Base-by-base conservation (phyloP, 2,888 invertebrate genomes). In the Petrolisthes cinctipes region DNA sequence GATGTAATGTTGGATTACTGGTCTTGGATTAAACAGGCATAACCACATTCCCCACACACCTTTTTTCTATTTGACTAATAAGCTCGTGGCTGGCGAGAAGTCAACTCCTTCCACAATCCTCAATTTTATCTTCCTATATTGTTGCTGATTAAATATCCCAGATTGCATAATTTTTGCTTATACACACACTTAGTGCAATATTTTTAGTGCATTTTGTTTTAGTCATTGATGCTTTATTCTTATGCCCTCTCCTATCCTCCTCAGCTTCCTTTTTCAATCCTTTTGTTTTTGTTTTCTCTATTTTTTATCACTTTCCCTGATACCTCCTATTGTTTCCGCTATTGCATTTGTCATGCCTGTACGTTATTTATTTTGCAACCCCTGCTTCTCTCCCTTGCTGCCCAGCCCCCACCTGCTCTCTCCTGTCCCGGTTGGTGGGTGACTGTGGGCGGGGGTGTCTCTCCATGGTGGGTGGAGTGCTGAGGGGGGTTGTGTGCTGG, bases 381-480 rank as follows among this genome's bases (percentile, higher is more conserved):
- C 73, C 66, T 75, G 71, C 75, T 78, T 54, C 57, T 79, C 11
- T 68, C 79, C 68, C 68, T 78, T 79, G 79, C 79, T 20, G 17
- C 87, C 75, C 80, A n/a, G 56, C 87, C 87, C 80, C 68, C 56
- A 17, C 73, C 80, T 81, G 81, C 87, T 84, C 87, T 88, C 73
- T 79, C 87, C 84, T 81, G 87, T 88, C 87, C 80, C 54, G 83
- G 87, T 88, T 76, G 84, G 84, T 84, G 84, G 57, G 87, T 84
- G 83, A 88, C 83, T 88, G 84, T 76, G 87, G 87, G 79, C 68
- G 66, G 84, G 87, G 87, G 80, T 84, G 83, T 75, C 79, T 83
- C 83, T 80, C 83, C 81, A 66, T 84, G 87, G 87, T 88, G 87
- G 87, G 84, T 84, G 84, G 87, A 88, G 84, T 81, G 87, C 83